Conservation (phyloP, 2,113 vertebrate genomes). For the Nematolebias whitei region DNA sequence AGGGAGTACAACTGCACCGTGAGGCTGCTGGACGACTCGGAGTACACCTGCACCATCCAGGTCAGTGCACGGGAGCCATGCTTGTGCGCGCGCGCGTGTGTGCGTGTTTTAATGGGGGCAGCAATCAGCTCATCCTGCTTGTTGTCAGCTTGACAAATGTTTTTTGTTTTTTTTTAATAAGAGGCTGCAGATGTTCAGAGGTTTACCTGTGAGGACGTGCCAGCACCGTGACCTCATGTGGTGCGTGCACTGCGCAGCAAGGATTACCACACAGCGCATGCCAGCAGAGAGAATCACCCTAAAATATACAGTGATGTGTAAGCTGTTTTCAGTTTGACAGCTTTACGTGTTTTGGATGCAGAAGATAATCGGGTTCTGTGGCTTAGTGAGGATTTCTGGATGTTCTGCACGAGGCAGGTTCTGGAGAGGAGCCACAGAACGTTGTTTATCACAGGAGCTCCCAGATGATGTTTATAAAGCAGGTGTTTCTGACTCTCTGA, state of each 20-base stretch:
- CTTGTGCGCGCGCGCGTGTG: conserved; percentile 6
- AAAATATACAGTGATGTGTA: not conserved
- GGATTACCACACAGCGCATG: not conserved
- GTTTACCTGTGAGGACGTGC: conserved; percentile 41
- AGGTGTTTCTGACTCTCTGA: conserved; percentile 3
- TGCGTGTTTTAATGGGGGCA: conserved; percentile 1
- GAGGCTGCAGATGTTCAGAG: conserved; percentile 31
- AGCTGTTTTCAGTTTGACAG: conserved; percentile 6
- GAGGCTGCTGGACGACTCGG: conserved; percentile 95
- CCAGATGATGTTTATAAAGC: not conserved
- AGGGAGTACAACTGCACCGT: conserved; percentile 95
- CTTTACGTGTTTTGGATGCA: conserved; percentile 31
- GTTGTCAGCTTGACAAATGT: too few relatives aligned
- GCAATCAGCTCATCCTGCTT: too few relatives aligned
- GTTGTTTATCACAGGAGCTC: not conserved
- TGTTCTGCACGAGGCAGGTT: conserved; percentile 7
- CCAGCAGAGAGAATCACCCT: not conserved
- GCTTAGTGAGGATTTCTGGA: conserved; percentile 29
- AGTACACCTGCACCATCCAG: conserved; percentile 94
- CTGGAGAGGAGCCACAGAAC: not conserved
- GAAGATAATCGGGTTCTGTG: conserved; percentile 35
- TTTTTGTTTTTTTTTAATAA: not conserved
- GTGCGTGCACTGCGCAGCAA: conserved; percentile 36
- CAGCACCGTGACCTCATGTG: conserved; percentile 35
- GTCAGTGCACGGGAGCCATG: conserved; percentile 59